These are phyloP conservation scores for Galleria mellonella DNA, from an alignment of 1,140 invertebrate genomes.

Conservation along the genomic window DNA sequence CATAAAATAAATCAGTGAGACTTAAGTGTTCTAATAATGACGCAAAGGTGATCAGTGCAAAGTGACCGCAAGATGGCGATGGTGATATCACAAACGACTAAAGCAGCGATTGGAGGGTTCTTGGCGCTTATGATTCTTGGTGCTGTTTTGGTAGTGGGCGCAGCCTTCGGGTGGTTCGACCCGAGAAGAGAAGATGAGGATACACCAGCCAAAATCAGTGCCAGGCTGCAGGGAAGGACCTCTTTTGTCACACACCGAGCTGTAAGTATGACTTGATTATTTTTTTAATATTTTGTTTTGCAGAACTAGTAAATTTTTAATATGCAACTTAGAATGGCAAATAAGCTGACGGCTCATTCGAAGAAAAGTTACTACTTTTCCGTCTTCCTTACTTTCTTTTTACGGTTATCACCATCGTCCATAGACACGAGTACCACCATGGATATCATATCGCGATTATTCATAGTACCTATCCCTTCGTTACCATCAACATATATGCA, in stretches of 20 bases:
- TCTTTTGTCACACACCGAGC: conserved; percentile 65
- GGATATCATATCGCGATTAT: too few relatives aligned
- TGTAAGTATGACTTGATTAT: conserved; percentile 36
- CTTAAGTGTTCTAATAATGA: conserved; percentile 23
- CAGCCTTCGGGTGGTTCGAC: conserved; percentile 63
- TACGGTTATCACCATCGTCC: too few relatives aligned
- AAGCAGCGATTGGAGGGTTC: conserved; percentile 61
- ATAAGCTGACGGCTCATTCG: too few relatives aligned
- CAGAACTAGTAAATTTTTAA: too few relatives aligned
- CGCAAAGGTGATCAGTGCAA: conserved; percentile 42
- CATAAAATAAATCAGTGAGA: background rate
- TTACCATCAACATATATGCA: too few relatives aligned
- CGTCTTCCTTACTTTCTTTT: too few relatives aligned
- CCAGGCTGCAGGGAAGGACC: conserved; percentile 60
- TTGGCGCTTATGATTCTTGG: conserved; percentile 62
- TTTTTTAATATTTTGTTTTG: background rate
- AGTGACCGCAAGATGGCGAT: conserved; percentile 61
- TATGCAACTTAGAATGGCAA: too few relatives aligned
- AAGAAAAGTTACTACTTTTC: background rate
- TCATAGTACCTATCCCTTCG: too few relatives aligned
- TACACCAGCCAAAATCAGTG: conserved; percentile 60
- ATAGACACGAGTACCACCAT: too few relatives aligned
- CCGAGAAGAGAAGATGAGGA: conserved; percentile 63
- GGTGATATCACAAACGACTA: conserved; percentile 67
- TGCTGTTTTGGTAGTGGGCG: conserved; percentile 61